Conservation (phyloP, 23 tunicate species). For the Phallusia fumigata region DNA sequence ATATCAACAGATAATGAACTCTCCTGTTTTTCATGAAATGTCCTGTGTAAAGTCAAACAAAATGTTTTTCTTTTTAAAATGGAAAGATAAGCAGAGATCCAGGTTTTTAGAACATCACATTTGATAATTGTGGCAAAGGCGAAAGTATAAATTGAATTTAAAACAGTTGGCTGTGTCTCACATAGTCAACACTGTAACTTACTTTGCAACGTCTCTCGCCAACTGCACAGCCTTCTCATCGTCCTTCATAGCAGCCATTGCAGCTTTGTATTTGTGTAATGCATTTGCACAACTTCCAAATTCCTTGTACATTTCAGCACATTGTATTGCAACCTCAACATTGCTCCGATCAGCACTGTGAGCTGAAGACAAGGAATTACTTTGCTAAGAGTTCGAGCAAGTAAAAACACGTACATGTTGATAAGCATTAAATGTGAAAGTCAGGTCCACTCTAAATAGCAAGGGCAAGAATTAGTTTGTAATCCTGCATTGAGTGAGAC, state of each 20-base stretch:
- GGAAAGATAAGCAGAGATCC: no score
- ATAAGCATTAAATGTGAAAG: no score
- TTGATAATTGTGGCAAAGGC: no score
- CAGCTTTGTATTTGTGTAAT: slow-evolving; percentile 36
- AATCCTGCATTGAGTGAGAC: no score
- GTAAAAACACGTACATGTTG: no score
- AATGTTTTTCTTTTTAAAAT: no score
- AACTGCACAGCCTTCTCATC: slow-evolving; percentile 36
- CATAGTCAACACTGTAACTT: no score
- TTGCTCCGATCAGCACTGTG: slow-evolving; percentile 43
- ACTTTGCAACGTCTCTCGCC: slow-evolving; percentile 62
- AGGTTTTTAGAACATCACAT: no score
- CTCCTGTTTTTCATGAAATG: slow-evolving; percentile 38
- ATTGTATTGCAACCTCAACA: slow-evolving; percentile 33
- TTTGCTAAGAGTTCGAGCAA: neutral
- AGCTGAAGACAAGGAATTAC: slow-evolving; percentile 9
- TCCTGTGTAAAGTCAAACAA: neutral
- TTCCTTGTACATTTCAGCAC: slow-evolving; percentile 50
- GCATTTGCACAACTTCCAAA: slow-evolving; percentile 44
- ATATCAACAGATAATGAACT: slow-evolving; percentile 43
- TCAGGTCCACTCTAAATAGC: no score
- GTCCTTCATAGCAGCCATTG: slow-evolving; percentile 43
- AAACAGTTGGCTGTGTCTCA: no score
- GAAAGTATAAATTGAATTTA: no score
- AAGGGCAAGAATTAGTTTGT: neutral